Evolutionary conservation across 2,113 vertebrate species (phyloP), one percentile per base, ranked within the genome.

Genomic region (Platysternon megacephalum): DNA sequence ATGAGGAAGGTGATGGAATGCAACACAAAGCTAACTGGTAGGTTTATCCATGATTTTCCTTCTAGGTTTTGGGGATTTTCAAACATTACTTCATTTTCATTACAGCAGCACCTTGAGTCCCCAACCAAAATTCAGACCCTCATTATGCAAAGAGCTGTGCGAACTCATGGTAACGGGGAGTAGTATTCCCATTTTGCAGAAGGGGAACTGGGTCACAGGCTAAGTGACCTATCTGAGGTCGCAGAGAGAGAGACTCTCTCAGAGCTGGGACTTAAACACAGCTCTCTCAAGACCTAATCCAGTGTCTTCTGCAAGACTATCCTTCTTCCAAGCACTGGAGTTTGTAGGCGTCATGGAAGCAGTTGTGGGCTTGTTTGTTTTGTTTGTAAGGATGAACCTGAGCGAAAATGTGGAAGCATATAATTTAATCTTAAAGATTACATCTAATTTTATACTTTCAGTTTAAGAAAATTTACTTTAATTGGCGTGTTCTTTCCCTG

Each of bases 321-420:
- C 85, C 46, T 88, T 78, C 13, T 72, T 56, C 85, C 39, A 90
- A 91, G 42, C 72, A 17, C 29, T 51, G 46, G 52, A n/a, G 39
- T 78, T 94, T 39, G 42, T 68, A 56, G 35, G 10, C 14, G 76
- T 74, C 21, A 29, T 84, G 19, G 42, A 46, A 46, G 24, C 11
- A 46, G 12, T 24, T 44, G 21, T 84, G 29, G 72, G 56, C 51
- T 55, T 92, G 89, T 85, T 79, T 76, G 29, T 46, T 32, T 10
- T 89, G 4, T 74, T 81, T 95, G 87, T 86, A 74, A 81, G 79
- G 86, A 65, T 94, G 61, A 79, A 52, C 17, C 24, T 28, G 11
- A 56, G 49, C 51, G 12, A 44, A 2, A 2, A 65, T 84, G 85
- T 81, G 26, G 9, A 65, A 11, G 61, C 51, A 42, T 53, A 29